These are phyloP conservation scores for Lasius platythorax DNA, from an alignment of 2,888 invertebrate genomes.

Conservation along the genomic window DNA sequence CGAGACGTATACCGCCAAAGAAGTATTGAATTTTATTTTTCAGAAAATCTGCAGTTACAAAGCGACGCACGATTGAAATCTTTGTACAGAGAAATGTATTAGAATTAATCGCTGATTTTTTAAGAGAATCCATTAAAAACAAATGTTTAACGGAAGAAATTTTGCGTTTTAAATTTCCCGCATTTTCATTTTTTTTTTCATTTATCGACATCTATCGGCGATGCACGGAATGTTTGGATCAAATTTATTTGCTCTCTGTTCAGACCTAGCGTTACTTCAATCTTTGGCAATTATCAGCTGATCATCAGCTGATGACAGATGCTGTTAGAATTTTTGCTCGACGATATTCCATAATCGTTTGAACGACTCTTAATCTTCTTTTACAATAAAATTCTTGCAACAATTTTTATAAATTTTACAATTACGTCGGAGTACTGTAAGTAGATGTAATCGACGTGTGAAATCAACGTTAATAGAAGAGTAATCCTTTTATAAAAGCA, in stretches of 20 bases:
- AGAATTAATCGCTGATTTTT: constrained; percentile 34
- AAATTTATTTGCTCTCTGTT: background rate
- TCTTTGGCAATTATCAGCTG: background rate
- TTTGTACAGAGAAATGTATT: constrained; percentile 13
- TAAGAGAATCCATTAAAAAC: constrained; percentile 5
- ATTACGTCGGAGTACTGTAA: background rate
- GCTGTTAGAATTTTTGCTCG: background rate
- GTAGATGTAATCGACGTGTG: background rate
- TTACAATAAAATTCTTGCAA: constrained; percentile 12
- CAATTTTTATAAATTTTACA: background rate
- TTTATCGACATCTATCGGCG: background rate
- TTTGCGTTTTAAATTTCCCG: background rate
- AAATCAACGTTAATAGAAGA: background rate
- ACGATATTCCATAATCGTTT: background rate
- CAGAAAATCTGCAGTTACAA: constrained; percentile 83
- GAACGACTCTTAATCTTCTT: background rate
- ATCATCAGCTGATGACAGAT: background rate
- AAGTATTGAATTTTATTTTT: constrained; percentile 92
- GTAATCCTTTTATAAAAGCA: background rate
- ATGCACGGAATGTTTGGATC: background rate
- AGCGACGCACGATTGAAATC: constrained; percentile 78
- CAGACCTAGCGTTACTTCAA: too few relatives aligned
- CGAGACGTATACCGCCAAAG: constrained; percentile 87
- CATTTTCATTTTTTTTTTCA: background rate
- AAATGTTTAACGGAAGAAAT: background rate